Base-by-base conservation (phyloP, 2,888 invertebrate genomes). In the Epistrophe grossulariae region DNA sequence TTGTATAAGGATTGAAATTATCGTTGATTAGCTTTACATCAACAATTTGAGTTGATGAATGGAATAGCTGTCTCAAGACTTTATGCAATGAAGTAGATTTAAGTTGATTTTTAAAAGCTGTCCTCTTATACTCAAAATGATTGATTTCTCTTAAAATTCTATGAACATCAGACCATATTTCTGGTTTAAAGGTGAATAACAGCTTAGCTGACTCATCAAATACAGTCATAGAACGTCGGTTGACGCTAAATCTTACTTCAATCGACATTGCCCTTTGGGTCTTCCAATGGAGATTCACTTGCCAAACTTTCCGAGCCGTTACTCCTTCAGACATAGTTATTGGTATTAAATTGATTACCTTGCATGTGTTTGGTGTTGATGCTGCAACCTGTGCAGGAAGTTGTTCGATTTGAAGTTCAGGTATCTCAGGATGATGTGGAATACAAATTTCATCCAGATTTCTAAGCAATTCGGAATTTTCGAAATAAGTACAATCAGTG, bases 251-350 rank as follows among this genome's bases (percentile, higher is more conserved):
- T 45, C 60, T n/a, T 8, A 72, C 68, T 24, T 87, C 87, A n/a
- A 83, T 62, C n/a, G 50, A 11, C 59, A 76, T 62, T 48, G 31
- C 64, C 3, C 57, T 17, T 17, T 10, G 43, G 4, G 43, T 24
- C 62, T 66, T 87, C 87, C 83, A 87, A 38, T 76, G 59, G 7
- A 87, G 72, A 76, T 76, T 64, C 19, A 82, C 79, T 79, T 79
- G 66, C 83, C 79, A 87, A 60, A 87, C 40, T 83, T 79, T 83
- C 83, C 83, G 87, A 83, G 87, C 87, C 87, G 70, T 83, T 35
- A 87, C 57, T 83, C 87, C 87, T 64, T 87, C 83, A 87, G 83
- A 87, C 64, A 83, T 40, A 38, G n/a, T 68, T 60, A 66, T 55
- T 28, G 35, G 66, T 15, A 40, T 57, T 13, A 59, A 79, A 55